These are phyloP conservation scores for Oreochromis mossambicus DNA, from an alignment of 2,797 vertebrate genomes.

Conservation along the genomic window DNA sequence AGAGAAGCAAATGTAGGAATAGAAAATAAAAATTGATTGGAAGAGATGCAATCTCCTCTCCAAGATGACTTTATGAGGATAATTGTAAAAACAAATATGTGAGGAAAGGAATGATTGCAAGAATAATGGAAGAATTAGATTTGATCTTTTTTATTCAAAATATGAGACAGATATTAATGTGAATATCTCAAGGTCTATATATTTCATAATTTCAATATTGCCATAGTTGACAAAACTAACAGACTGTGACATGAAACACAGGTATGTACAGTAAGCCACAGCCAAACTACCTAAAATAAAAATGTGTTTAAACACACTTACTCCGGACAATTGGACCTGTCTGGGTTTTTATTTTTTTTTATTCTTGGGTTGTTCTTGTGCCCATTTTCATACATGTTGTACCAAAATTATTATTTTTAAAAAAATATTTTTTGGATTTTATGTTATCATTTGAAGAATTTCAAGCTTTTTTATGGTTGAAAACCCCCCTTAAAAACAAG, in stretches of 20 bases:
- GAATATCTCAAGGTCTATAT: not conserved
- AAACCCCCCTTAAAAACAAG: not conserved
- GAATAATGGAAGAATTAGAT: not conserved
- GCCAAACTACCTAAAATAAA: not conserved
- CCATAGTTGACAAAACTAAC: not conserved
- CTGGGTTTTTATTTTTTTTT: not conserved
- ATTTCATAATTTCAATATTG: not conserved
- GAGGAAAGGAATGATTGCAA: not conserved
- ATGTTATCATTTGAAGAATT: not conserved
- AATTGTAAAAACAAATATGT: not conserved
- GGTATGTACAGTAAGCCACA: not conserved
- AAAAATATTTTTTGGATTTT: not conserved
- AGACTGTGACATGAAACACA: not conserved
- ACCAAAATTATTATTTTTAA: not conserved
- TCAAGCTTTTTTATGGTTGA: not conserved
- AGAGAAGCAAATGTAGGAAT: not conserved
- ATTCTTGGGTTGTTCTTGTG: not conserved
- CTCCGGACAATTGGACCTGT: not conserved
- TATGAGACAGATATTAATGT: fast-evolving
- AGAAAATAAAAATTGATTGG: not conserved
- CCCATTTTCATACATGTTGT: not conserved
- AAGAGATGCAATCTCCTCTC: not conserved
- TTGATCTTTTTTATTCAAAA: not conserved
- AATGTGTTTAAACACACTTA: not conserved
- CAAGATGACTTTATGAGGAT: not conserved